Evolutionary conservation across 2,797 vertebrate genomes (phyloP), one percentile per base, ranked within the genome.

Genomic region (Chelidonichthys spinosus): DNA sequence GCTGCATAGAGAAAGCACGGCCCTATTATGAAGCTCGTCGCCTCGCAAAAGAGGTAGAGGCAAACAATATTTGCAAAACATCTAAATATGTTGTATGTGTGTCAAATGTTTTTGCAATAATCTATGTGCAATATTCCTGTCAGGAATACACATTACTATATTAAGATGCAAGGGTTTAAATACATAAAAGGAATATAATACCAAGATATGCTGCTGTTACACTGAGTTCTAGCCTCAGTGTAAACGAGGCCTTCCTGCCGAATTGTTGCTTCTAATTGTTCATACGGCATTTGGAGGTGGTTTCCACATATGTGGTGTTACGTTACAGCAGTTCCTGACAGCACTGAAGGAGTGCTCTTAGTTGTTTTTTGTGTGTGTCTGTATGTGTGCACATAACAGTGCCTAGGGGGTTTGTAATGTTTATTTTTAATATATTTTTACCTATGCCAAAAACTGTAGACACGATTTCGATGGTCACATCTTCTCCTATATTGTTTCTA

Each of bases 1-100:
- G 94, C 81, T 97, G 97, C 88, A 97, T 99, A 0, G 97, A 98
- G 77, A 97, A 97, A 75, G 97, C 97, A 0, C 92, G 97, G 4
- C 97, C 97, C 0, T 99, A 98, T 83, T 98, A 98, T 13, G 97
- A 98, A 87, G 96, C 97, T 0, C 95, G 97, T 0, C 92, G 97
- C 13, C 92, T 97, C 18, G 97, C 97, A 6, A 98, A 98, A 83
- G 97, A 98, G 97, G 97, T 98, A 88, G 2, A 13, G 35, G 33
- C 59, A 64, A 25, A 40, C 18, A 5, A 13, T 5, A 4, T 42
- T 11, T 17, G 11, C 35, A 37, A 39, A 2, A 25, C 40, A 1
- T 47, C n/a, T 32, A 40, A 2, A 44, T 14, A 10, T 36, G 32
- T 55, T 6, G 2, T 9, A 14, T 7, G 0, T 33, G 18, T 62